Evolutionary conservation across 2,888 invertebrate species (phyloP).

Genomic region (Chelonus formosanus): DNA sequence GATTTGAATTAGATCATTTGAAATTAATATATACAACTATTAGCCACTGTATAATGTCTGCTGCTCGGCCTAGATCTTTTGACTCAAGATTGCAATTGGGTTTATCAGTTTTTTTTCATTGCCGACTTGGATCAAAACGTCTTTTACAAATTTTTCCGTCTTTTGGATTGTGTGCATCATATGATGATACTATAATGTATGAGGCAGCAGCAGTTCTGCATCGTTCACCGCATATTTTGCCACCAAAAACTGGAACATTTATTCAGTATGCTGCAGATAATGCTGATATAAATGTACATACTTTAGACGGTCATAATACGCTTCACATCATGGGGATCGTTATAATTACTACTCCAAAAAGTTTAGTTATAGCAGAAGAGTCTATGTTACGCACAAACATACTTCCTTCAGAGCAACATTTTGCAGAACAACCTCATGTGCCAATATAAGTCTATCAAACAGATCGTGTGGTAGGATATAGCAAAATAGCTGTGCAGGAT

Average conservation of each 20-base stretch:
- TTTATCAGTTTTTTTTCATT: conserved; percentile 11
- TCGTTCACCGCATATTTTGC: conserved; percentile 2
- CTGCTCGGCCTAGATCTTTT: conserved; percentile 2
- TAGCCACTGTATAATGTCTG: conserved; percentile 1
- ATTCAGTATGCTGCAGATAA: conserved; percentile 28
- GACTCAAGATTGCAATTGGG: background rate
- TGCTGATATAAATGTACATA: conserved; percentile 26
- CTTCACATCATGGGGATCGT: conserved; percentile 13
- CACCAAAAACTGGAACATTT: conserved; percentile 14
- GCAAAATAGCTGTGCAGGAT: too few species aligned
- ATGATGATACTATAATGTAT: conserved; percentile 11
- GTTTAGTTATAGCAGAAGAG: too few species aligned
- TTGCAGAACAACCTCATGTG: too few species aligned
- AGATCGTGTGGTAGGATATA: too few species aligned
- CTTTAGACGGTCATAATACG: conserved; percentile 12
- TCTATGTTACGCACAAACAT: too few species aligned
- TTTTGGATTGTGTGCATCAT: conserved; percentile 19
- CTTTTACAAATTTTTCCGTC: conserved; percentile 22
- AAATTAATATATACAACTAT: conserved; percentile 8
- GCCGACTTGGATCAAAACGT: conserved; percentile 21
- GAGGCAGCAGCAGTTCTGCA: conserved; percentile 27
- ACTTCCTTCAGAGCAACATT: too few species aligned
- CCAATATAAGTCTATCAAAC: too few species aligned
- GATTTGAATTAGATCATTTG: conserved; percentile 1
- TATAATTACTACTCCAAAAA: conserved; percentile 11